These are phyloP conservation scores for Pristionchus arcanus DNA, from an alignment of 2,888 invertebrate genomes.

Conservation along the genomic window DNA sequence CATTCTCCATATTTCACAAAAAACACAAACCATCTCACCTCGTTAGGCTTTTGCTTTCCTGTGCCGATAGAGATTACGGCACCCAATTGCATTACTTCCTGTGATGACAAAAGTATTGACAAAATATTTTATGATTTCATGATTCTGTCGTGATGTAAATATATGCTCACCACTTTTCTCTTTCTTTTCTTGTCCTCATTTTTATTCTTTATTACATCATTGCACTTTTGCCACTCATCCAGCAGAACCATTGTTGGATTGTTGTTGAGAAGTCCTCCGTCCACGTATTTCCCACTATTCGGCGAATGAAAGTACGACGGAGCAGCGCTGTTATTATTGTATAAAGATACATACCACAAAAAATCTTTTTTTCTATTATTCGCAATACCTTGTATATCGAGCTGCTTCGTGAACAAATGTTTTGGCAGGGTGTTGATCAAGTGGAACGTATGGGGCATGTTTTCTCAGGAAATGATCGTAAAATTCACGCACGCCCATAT, in stretches of 20 bases:
- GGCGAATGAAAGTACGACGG: not conserved
- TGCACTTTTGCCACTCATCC: not conserved
- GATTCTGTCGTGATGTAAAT: not conserved
- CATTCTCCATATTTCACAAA: not conserved
- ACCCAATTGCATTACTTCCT: not conserved
- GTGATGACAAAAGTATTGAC: not conserved
- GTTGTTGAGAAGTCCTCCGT: not conserved
- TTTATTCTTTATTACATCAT: not conserved
- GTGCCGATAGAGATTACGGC: not conserved
- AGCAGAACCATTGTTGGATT: not conserved
- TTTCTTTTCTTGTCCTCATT: not conserved
- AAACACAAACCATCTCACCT: too few species aligned
- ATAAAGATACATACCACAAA: too few species aligned
- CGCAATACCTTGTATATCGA: too few species aligned
- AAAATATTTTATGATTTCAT: not conserved
- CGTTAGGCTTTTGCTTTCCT: not conserved
- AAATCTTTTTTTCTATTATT: too few species aligned
- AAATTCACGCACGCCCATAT: too few species aligned
- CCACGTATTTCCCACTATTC: not conserved
- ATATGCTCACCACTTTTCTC: not conserved
- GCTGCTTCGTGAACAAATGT: too few species aligned
- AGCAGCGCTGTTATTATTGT: conserved; percentile 16
- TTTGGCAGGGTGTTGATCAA: too few species aligned
- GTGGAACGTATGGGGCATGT: too few species aligned
- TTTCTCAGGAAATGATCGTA: too few species aligned